Conservation (phyloP, 2,113 vertebrate genomes). For the Nanorana parkeri region DNA sequence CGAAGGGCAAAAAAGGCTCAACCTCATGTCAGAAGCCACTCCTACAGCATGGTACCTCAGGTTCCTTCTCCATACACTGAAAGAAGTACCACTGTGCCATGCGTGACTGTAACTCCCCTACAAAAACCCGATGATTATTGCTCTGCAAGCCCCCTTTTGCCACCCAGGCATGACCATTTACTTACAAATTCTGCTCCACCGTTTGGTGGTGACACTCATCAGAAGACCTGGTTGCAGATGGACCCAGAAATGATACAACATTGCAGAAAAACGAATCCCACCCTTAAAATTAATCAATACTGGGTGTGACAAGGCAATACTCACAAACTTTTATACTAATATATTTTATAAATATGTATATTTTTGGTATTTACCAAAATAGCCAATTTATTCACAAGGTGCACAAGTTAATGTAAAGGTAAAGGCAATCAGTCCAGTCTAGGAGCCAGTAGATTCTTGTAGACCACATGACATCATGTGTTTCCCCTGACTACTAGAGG, state of each 20-base stretch:
- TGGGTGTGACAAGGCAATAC: slow-evolving; percentile 80
- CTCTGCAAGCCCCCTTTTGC: slow-evolving; percentile 61
- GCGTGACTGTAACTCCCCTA: slow-evolving; percentile 84
- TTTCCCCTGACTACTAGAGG: no score
- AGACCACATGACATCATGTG: no score
- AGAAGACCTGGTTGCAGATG: slow-evolving; percentile 74
- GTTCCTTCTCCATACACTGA: slow-evolving; percentile 66
- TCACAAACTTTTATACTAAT: background rate
- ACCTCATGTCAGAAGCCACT: slow-evolving; percentile 58
- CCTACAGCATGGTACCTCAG: slow-evolving; percentile 40
- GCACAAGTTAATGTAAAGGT: no score
- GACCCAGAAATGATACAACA: slow-evolving; percentile 76
- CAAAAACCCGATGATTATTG: slow-evolving; percentile 59
- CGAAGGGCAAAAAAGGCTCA: slow-evolving; percentile 75
- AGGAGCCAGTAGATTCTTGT: no score
- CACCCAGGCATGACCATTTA: slow-evolving; percentile 58
- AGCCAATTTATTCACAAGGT: slow-evolving; percentile 7
- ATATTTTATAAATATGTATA: slow-evolving; percentile 52
- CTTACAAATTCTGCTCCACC: slow-evolving; percentile 57
- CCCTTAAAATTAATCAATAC: slow-evolving; percentile 83
- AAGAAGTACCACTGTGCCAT: slow-evolving; percentile 73
- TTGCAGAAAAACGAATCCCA: slow-evolving; percentile 77
- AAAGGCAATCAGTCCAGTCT: no score
- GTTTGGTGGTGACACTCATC: slow-evolving; percentile 61
- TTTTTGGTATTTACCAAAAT: slow-evolving; percentile 35